Evolutionary conservation across 2,797 vertebrate genomes (phyloP).

Genomic region (Pseudopleuronectes americanus): DNA sequence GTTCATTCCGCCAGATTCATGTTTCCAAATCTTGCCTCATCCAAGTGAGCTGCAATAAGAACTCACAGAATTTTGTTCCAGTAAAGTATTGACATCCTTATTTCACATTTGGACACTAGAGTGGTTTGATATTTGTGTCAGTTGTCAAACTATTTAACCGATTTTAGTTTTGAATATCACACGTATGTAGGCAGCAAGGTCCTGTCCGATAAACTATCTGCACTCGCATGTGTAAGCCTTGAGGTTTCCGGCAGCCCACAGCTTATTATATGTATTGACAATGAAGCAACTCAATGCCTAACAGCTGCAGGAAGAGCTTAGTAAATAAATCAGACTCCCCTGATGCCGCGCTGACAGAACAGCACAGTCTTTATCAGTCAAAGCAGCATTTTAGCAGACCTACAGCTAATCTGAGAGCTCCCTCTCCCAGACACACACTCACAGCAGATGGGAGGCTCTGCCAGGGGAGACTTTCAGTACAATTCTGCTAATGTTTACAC

Average conservation of each 20-base stretch:
- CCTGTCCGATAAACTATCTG: conserved; percentile 39
- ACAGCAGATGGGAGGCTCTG: conserved; percentile 76
- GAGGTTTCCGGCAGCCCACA: conserved; percentile 46
- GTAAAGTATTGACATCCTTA: background rate
- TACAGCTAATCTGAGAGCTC: conserved; percentile 72
- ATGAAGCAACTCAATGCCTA: conserved; percentile 66
- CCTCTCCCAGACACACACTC: conserved; percentile 48
- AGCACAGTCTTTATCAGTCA: conserved; percentile 76
- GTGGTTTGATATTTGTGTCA: background rate
- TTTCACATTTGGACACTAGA: background rate
- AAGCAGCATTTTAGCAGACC: conserved; percentile 73
- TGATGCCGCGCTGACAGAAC: conserved; percentile 71
- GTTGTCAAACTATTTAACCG: background rate
- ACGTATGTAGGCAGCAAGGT: conserved; percentile 19
- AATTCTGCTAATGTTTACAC: conserved; percentile 75
- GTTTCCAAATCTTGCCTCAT: conserved; percentile 1
- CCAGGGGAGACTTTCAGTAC: conserved; percentile 68
- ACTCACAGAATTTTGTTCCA: background rate
- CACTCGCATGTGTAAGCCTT: conserved; percentile 57
- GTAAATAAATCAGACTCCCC: conserved; percentile 76
- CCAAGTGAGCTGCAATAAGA: conserved; percentile 3
- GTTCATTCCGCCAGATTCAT: too few species aligned
- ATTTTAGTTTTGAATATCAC: conserved; percentile 1
- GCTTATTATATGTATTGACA: conserved; percentile 72
- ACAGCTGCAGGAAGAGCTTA: conserved; percentile 77